These are phyloP conservation scores for Scarus forsteni DNA, from an alignment of 2,797 vertebrate genomes.

Conservation along the genomic window DNA sequence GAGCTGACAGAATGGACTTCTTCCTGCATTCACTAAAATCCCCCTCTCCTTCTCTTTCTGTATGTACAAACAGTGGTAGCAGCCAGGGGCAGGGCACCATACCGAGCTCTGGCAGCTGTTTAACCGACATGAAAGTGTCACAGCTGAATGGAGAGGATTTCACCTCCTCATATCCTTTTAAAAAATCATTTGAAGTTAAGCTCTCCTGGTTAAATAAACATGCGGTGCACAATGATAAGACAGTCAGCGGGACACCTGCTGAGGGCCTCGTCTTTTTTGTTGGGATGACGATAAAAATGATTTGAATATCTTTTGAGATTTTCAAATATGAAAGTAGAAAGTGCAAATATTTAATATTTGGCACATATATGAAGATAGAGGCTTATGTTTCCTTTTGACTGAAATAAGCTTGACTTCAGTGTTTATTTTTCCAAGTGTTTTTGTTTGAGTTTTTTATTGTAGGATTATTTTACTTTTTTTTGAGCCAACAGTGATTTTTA, in stretches of 20 bases:
- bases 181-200: conserved; percentile 59
- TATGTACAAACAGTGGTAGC: conserved; percentile 31
- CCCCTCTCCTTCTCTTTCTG: conserved; percentile 44
- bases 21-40: conserved; percentile 57
- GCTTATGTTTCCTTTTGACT: too few species aligned
- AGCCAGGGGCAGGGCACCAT: conserved; percentile 41
- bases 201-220: conserved; percentile 34
- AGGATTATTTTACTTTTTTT: too few species aligned
- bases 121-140: conserved; percentile 61
- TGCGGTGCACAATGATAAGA: conserved; percentile 63
- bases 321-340: too few species aligned
- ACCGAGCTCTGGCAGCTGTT: conserved; percentile 49
- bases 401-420: too few species aligned
- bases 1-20: conserved; percentile 56
- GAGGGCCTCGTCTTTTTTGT: conserved; percentile 17
- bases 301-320: too few species aligned
- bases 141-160: conserved; percentile 36
- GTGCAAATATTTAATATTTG: too few species aligned
- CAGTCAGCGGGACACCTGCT: conserved; percentile 30
- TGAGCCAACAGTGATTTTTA: too few species aligned
- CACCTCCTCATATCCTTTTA: conserved; percentile 36
- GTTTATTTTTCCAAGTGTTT: too few species aligned
- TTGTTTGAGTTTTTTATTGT: too few species aligned
- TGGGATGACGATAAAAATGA: conserved; percentile 23
- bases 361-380: too few species aligned